Percentiles rank a stretch among this genome's conserved stretches.
phyloP scores from a whole-genome alignment of 2,113 vertebrate species.

The Paracanthobrama guichenoti region DNA sequence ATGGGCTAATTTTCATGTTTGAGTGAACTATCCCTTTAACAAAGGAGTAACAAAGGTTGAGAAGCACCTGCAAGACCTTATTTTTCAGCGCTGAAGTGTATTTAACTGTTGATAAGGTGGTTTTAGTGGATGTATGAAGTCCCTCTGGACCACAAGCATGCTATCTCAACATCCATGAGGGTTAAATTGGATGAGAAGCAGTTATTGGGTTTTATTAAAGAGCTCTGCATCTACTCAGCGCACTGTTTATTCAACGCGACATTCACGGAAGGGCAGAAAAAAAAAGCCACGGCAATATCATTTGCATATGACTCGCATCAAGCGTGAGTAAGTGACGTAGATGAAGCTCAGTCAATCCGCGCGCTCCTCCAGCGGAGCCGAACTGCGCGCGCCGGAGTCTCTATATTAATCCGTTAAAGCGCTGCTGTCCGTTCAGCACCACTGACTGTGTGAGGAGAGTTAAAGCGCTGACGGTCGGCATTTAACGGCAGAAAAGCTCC shows the following conservation, averaged over 20 bases:
- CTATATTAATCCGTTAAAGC: slow-evolving; percentile 68
- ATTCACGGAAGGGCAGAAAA: background rate
- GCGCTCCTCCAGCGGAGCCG: slow-evolving; percentile 65
- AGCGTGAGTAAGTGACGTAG: slow-evolving; percentile 66
- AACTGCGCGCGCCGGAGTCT: slow-evolving; percentile 57
- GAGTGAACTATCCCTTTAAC: no score
- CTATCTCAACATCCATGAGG: background rate
- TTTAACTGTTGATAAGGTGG: background rate
- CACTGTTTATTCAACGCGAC: slow-evolving; percentile 10
- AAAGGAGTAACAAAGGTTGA: background rate
- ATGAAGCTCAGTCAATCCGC: slow-evolving; percentile 63
- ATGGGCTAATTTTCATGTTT: no score
- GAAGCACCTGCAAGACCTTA: background rate
- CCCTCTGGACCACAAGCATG: background rate
- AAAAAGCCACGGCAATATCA: background rate
- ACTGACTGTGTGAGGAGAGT: slow-evolving; percentile 58
- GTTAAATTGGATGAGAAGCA: background rate
- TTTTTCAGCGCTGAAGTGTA: background rate
- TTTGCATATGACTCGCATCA: slow-evolving; percentile 5
- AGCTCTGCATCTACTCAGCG: background rate
- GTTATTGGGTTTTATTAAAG: background rate
- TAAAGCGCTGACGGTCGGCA: background rate
- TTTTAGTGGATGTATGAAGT: background rate
- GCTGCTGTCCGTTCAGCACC: slow-evolving; percentile 71
- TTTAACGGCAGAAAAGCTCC: background rate